Evolutionary conservation across 2,113 vertebrate genomes (phyloP).

Genomic region (Melanotaenia duboulayi): DNA sequence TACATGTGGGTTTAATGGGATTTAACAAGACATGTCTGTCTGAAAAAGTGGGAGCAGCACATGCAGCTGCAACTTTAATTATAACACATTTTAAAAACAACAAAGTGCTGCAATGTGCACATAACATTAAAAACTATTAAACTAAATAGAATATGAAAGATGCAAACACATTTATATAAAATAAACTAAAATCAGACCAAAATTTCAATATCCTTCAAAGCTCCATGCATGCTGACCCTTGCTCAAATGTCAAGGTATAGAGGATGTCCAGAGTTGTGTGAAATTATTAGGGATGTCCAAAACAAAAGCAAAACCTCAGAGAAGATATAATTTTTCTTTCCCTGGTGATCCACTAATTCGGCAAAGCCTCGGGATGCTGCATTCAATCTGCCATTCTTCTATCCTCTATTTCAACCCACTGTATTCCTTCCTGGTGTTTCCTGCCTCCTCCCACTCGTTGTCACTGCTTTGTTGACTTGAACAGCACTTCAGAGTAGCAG

Average conservation of each 20-base stretch:
- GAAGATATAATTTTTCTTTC: slow-evolving; percentile 21
- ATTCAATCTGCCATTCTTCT: slow-evolving; percentile 12
- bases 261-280: slow-evolving; percentile 36
- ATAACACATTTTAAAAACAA: no score
- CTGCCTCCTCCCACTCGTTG: slow-evolving; percentile 36
- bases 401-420: not conserved
- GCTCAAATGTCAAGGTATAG: slow-evolving; percentile 33
- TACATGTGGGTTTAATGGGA: no score
- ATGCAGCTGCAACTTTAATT: no score
- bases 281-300: slow-evolving; percentile 41
- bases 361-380: slow-evolving; percentile 23
- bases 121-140: no score
- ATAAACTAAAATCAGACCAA: no score
- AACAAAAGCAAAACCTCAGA: slow-evolving; percentile 34
- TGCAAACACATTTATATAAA: no score
- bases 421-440: slow-evolving; percentile 9
- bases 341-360: slow-evolving; percentile 35
- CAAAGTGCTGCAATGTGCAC: no score
- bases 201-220: slow-evolving; percentile 34
- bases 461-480: slow-evolving; percentile 58
- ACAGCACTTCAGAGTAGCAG: slow-evolving; percentile 42
- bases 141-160: no score
- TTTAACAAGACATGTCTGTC: no score
- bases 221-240: slow-evolving; percentile 16
- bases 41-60: no score